Base-by-base conservation (phyloP, 1,140 invertebrate genomes). In the Propsilocerus akamusi region DNA sequence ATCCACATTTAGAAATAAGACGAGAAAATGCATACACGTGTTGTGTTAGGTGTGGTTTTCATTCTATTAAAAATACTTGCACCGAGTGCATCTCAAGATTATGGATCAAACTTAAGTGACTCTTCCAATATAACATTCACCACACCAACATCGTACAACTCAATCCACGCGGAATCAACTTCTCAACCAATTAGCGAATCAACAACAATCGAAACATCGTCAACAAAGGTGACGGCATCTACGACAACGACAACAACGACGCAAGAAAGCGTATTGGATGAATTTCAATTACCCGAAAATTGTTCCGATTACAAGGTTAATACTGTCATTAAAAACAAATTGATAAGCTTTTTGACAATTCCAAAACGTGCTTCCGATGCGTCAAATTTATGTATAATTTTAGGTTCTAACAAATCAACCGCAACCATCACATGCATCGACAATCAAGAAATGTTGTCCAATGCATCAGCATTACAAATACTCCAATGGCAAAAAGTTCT, bases 371-470 rank as follows among this genome's bases (percentile, higher is more conserved):
- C n/a, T n/a, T n/a, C n/a, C n/a, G n/a, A n/a, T n/a, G n/a, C n/a
- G n/a, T n/a, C n/a, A n/a, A n/a, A n/a, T n/a, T n/a, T n/a, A n/a
- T n/a, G n/a, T n/a, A n/a, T n/a, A n/a, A n/a, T n/a, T 41, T 41
- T 17, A 41, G 34, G 14, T 41, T 1, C 5, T 41, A 5, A 20
- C 12, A 17, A 17, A 41, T 25, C 49, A 50, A 26, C 49, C 49
- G 12, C 41, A 50, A 24, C 8, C 8, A 14, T 25, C 49, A 24
- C 4, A 14, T n/a, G 11, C 25, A 25, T 28, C 49, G 5, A 12
- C 14, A 14, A 25, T 50, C 26, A 23, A 26, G 17, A 50, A 50
- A 17, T 50, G 49, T 25, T 50, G 49, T 50, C 49, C 49, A 25
- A 3, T 17, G 2, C 17, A 34, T 41, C 22, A 50, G 26, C 41